These are phyloP conservation scores for Entomobrya proxima DNA, from an alignment of 2,888 invertebrate genomes.

Conservation along the genomic window DNA sequence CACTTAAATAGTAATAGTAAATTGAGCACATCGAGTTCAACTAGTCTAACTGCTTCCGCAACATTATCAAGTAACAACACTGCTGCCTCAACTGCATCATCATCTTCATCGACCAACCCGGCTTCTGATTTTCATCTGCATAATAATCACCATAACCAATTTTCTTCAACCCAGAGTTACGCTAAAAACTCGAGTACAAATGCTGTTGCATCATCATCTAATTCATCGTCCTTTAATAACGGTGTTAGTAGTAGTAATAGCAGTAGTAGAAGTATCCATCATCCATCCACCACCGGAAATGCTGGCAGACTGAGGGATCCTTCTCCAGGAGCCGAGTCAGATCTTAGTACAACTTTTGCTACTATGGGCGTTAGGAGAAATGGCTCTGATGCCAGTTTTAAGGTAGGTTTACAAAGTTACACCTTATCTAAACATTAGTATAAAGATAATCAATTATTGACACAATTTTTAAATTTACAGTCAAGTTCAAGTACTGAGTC, in stretches of 20 bases:
- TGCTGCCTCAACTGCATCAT: slow-evolving; percentile 25
- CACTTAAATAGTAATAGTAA: not conserved
- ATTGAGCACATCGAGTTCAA: slow-evolving; percentile 62
- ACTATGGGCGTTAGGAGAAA: slow-evolving; percentile 79
- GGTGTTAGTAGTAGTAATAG: slow-evolving; percentile 7
- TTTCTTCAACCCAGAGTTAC: not conserved
- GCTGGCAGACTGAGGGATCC: slow-evolving; percentile 71
- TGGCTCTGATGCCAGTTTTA: slow-evolving; percentile 89
- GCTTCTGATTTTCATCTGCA: slow-evolving; percentile 45
- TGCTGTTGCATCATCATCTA: slow-evolving; percentile 5
- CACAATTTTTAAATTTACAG: slow-evolving; percentile 79
- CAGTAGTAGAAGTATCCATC: slow-evolving; percentile 21
- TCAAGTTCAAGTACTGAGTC: slow-evolving; percentile 97
- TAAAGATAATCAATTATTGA: too few relatives aligned
- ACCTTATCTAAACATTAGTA: not conserved
- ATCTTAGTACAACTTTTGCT: slow-evolving; percentile 66
- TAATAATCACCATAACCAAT: slow-evolving; percentile 19
- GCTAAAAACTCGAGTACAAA: slow-evolving; percentile 56
- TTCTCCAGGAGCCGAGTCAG: slow-evolving; percentile 70
- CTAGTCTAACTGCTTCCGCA: slow-evolving; percentile 69
- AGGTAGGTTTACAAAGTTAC: slow-evolving; percentile 80
- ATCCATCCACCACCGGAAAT: slow-evolving; percentile 49
- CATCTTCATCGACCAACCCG: slow-evolving; percentile 36
- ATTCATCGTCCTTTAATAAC: not conserved
- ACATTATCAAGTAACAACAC: slow-evolving; percentile 43